Conservation (phyloP, 1,140 invertebrate genomes). For the Dermatophagoides farinae region DNA sequence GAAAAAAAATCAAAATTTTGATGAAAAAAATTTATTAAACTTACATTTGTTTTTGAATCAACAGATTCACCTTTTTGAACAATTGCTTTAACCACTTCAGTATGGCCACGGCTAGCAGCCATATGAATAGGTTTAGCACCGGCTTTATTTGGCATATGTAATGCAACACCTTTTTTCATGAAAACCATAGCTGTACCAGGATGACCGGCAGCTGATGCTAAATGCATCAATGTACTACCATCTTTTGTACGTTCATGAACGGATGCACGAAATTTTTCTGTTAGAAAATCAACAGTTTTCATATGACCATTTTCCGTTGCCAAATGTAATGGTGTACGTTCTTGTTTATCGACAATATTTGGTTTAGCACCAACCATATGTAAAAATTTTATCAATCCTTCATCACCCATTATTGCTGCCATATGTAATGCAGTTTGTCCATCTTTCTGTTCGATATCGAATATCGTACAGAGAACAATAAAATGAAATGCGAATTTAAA, state of each 20-base stretch:
- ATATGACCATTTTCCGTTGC: slow-evolving; percentile 93
- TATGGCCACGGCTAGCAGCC: slow-evolving; percentile 74
- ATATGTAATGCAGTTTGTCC: slow-evolving; percentile 84
- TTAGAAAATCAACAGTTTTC: slow-evolving; percentile 76
- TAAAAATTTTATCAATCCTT: slow-evolving; percentile 78
- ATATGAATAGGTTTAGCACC: slow-evolving; percentile 79
- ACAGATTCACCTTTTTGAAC: slow-evolving; percentile 88
- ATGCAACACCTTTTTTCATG: slow-evolving; percentile 93
- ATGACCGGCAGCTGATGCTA: slow-evolving; percentile 84
- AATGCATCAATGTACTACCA: slow-evolving; percentile 93
- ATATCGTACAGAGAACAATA: slow-evolving; percentile 1
- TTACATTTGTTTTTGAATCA: slow-evolving; percentile 76
- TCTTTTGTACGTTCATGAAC: slow-evolving; percentile 84
- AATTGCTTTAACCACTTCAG: slow-evolving; percentile 86
- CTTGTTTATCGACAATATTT: slow-evolving; percentile 64
- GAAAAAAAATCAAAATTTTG: slow-evolving; percentile 1
- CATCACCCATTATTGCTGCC: slow-evolving; percentile 82
- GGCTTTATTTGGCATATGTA: slow-evolving; percentile 91
- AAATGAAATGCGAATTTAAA: background rate
- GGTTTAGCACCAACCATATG: slow-evolving; percentile 81
- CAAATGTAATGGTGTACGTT: slow-evolving; percentile 86
- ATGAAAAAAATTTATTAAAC: slow-evolving; percentile 19
- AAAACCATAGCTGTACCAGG: slow-evolving; percentile 95
- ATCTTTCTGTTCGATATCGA: slow-evolving; percentile 39
- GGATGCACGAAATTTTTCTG: slow-evolving; percentile 92